These are phyloP conservation scores for Gavia stellata DNA, from an alignment of 2,113 vertebrate genomes.

Conservation along the genomic window DNA sequence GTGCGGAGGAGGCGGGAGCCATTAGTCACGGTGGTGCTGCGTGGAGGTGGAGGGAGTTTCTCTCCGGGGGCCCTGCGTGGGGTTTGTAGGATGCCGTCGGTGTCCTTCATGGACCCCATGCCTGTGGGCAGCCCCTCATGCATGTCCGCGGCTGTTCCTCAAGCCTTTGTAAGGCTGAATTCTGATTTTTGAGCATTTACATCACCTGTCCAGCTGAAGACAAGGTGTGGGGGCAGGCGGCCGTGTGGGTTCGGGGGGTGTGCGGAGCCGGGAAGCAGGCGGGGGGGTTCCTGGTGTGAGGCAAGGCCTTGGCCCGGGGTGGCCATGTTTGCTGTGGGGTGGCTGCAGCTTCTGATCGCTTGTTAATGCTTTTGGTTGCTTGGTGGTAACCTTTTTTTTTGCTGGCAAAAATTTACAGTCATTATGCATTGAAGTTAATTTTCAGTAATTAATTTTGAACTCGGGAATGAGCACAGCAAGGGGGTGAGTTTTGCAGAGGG, in stretches of 20 bases:
- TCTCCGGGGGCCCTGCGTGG: rapidly evolving
- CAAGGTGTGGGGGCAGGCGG: too few relatives aligned
- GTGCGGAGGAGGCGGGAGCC: rapidly evolving
- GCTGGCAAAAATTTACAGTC: not conserved
- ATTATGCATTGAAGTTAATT: not conserved
- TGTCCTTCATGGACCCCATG: rapidly evolving
- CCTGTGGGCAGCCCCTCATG: not conserved
- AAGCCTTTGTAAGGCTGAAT: not conserved
- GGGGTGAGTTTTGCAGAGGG: not conserved
- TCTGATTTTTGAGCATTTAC: rapidly evolving
- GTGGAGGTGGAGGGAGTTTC: rapidly evolving
- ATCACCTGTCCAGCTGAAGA: rapidly evolving
- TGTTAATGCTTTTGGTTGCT: rapidly evolving
- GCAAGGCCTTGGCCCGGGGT: rapidly evolving
- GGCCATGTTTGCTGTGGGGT: rapidly evolving
- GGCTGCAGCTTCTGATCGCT: rapidly evolving
- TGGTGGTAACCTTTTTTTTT: too few relatives aligned
- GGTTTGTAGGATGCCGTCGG: rapidly evolving
- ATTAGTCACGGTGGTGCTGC: rapidly evolving
- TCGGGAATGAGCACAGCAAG: rapidly evolving
- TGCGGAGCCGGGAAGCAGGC: too few relatives aligned
- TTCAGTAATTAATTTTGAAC: not conserved
- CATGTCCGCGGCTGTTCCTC: rapidly evolving
- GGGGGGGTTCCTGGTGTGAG: rapidly evolving
- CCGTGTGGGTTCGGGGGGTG: rapidly evolving